Base-by-base conservation (phyloP, 2,113 vertebrate species). In the Hemicordylus capensis region DNA sequence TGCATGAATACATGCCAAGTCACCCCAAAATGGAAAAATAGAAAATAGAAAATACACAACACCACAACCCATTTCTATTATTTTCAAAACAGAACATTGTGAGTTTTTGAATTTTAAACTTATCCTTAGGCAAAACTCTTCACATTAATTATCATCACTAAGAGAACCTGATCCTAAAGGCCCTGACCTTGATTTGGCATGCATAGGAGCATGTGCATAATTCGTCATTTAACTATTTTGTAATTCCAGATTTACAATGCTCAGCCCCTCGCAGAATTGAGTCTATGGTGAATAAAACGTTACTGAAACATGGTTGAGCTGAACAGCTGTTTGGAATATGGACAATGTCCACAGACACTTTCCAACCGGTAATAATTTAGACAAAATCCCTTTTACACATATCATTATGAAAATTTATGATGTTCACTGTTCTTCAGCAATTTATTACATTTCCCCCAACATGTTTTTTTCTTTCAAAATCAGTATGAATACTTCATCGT, bases 401-500 rank as follows among this genome's bases (percentile, higher is more conserved):
- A 77, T 80, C 80, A 51, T 26, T 81, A 73, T 83, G 48, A 80
- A 86, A 88, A 76, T 44, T 48, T 83, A 10, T 84, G 19, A 1
- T 10, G 44, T 63, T 67, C 0, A 1, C 1, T 76, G 1, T 1
- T 81, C 44, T 83, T 82, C 84, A 85, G 76, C 80, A 39, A 24
- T 76, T 85, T 31, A 54, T 42, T 80, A 4, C 20, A 7, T 72
- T 22, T 92, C 37, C 46, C 63, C 61, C 70, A 81, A 39, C 66
- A 75, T 59, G 31, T 7, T 85, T 79, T 74, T 70, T 69, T 84
- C 8, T 72, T 89, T 91, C 48, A 86, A 37, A 74, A 79, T 46
- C 10, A 86, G 42, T 75, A 76, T n/a, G 2, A 6, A n/a, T n/a
- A 88, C 75, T 75, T 80, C 84, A 69, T 6, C 87, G 54, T 20